phyloP scores from a whole-genome alignment of 2,888 invertebrate genomes.

The Apamea anceps region DNA sequence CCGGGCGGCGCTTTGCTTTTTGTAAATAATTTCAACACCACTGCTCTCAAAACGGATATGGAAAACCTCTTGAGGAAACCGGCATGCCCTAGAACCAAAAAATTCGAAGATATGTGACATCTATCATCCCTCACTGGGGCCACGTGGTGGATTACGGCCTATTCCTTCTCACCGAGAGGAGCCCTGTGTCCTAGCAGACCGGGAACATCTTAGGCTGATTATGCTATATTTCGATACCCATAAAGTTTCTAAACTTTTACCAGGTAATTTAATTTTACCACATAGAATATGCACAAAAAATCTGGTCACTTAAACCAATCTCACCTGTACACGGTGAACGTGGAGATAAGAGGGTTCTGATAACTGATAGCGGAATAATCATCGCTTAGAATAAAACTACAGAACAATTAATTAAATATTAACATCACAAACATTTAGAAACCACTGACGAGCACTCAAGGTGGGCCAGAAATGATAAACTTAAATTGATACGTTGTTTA shows the following conservation, averaged over 20 bases:
- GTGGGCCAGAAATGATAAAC: neutral
- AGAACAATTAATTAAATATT: constrained; percentile 4
- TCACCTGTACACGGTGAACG: no score
- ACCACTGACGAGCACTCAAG: constrained; percentile 18
- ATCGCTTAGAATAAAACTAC: neutral
- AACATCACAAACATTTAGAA: constrained; percentile 34
- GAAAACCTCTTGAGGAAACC: no score
- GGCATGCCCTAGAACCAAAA: neutral
- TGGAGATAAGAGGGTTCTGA: neutral
- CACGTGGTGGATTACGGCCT: neutral
- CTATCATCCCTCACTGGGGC: neutral
- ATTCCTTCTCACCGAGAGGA: neutral
- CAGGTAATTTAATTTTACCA: neutral
- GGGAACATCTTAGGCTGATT: neutral
- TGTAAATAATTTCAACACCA: no score
- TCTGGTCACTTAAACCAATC: neutral
- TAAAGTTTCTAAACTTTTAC: neutral
- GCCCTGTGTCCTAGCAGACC: neutral
- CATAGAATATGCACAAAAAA: no score
- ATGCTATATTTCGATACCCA: neutral
- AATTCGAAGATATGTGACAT: neutral
- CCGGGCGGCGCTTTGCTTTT: no score
- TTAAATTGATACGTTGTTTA: no score
- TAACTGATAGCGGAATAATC: neutral
- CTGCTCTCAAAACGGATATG: no score